Conservation (phyloP, 2,797 vertebrate genomes). For the Acanthornis magna region DNA sequence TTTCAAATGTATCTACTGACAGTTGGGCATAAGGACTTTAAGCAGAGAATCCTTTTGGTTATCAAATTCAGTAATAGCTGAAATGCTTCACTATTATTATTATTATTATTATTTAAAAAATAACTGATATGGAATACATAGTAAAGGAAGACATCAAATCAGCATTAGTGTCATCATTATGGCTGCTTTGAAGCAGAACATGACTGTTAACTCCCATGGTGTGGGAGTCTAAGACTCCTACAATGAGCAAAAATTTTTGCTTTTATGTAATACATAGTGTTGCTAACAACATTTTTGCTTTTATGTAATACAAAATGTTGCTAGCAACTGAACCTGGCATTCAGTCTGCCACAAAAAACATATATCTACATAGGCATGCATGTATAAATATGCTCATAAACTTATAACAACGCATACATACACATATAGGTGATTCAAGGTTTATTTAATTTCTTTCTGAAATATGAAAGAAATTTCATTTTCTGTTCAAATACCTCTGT, state of each 20-base stretch:
- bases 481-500: neutral
- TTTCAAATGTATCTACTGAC: neutral
- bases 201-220: neutral
- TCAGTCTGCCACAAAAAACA: neutral
- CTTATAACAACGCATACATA: neutral
- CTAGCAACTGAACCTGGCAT: neutral
- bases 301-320: slow-evolving; percentile 31
- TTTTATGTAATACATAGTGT: slow-evolving; percentile 34
- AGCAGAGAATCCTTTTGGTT: neutral
- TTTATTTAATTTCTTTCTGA: neutral
- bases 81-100: neutral
- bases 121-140: neutral
- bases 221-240: slow-evolving; percentile 55
- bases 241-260: slow-evolving; percentile 53
- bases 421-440: neutral
- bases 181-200: neutral
- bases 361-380: neutral
- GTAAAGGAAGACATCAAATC: neutral
- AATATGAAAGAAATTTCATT: neutral
- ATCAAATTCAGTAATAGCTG: neutral
- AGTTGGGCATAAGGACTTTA: neutral
- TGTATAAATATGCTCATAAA: neutral
- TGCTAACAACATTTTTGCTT: neutral
- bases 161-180: neutral
- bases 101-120: neutral